Conservation (phyloP, 2,113 vertebrate genomes). For the Menidia beryllina region DNA sequence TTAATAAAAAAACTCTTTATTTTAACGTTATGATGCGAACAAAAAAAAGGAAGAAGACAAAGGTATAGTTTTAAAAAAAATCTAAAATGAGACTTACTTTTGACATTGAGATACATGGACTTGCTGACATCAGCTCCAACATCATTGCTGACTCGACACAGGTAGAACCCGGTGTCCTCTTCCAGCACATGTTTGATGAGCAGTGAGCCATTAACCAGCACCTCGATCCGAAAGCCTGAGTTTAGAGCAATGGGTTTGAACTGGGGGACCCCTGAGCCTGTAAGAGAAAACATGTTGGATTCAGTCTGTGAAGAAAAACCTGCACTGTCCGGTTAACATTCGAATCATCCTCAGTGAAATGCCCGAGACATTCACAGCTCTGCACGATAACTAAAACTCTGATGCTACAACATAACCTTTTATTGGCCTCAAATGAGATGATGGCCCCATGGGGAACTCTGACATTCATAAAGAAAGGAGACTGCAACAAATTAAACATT, state of each 20-base stretch:
- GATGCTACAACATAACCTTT: not conserved
- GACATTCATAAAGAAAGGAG: not conserved
- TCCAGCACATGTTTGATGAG: constrained; percentile 97
- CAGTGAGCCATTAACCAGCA: constrained; percentile 93
- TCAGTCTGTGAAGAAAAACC: not conserved
- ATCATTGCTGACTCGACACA: constrained; percentile 99
- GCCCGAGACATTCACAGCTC: not conserved
- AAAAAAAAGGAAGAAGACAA: not conserved
- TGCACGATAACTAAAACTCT: not conserved
- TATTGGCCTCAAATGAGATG: not conserved
- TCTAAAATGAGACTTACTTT: constrained; percentile 88
- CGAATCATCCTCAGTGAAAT: not conserved
- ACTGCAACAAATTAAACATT: no score
- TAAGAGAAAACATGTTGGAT: not conserved
- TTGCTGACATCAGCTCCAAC: constrained; percentile 99
- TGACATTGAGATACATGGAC: constrained; percentile 99
- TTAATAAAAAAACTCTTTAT: constrained; percentile 3
- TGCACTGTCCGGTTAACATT: not conserved
- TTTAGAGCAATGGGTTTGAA: constrained; percentile 96
- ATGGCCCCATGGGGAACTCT: not conserved
- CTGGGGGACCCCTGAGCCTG: constrained; percentile 96
- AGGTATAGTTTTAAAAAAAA: not conserved
- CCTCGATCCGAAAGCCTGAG: constrained; percentile 91
- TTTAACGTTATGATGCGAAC: constrained; percentile 8
- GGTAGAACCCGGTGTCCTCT: constrained; percentile 98